Evolutionary conservation across 2,113 vertebrate genomes (phyloP).

Genomic region (Cyanoliseus patagonus): DNA sequence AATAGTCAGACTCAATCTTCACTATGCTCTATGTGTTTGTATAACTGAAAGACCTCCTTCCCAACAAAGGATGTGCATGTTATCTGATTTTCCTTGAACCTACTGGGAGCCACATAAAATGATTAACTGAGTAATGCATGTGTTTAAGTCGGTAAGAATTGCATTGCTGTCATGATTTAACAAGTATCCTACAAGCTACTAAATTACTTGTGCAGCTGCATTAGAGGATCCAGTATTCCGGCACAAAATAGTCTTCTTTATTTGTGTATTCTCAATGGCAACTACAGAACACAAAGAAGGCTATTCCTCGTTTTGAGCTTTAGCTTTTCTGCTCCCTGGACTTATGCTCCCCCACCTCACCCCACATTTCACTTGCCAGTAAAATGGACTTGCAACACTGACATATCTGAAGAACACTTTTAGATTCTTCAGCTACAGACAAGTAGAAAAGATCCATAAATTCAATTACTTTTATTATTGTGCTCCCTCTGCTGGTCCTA

Average conservation of each 20-base stretch:
- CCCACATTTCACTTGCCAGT: background rate
- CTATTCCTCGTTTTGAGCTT: background rate
- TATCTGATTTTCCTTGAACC: background rate
- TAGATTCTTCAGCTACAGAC: background rate
- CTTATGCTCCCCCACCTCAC: background rate
- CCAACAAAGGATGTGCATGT: background rate
- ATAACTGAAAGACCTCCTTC: background rate
- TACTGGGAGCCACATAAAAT: background rate
- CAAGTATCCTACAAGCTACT: background rate
- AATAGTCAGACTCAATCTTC: background rate
- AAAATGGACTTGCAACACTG: background rate
- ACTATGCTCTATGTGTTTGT: accelerated
- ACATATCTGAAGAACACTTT: background rate
- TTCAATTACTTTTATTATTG: background rate
- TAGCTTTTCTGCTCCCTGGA: background rate
- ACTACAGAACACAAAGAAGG: background rate
- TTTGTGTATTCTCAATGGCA: background rate
- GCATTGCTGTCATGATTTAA: background rate
- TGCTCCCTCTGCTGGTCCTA: conserved; percentile 53
- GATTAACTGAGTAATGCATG: background rate
- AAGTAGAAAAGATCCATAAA: background rate
- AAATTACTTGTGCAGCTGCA: background rate
- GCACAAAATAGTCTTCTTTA: background rate
- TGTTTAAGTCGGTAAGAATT: background rate
- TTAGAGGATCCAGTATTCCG: background rate